Evolutionary conservation across 2,113 vertebrate species (phyloP).

Genomic region (Antechinus stuartii): DNA sequence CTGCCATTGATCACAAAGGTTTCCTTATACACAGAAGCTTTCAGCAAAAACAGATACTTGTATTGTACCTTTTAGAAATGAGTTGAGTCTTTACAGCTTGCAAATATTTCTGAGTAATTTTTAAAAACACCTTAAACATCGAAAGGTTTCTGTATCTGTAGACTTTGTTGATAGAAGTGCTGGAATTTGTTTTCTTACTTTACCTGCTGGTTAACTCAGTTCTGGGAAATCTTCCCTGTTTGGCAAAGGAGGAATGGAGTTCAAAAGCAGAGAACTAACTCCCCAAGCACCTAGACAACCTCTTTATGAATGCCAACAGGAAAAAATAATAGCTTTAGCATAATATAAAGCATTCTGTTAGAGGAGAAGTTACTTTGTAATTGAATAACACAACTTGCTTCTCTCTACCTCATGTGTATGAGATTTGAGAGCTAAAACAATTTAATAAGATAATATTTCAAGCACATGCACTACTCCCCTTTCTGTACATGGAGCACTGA

Average conservation of each 20-base stretch:
- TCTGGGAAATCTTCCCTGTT: conserved; percentile 62
- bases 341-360: conserved; percentile 76
- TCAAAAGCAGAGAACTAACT: conserved; percentile 29
- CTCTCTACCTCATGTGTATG: conserved; percentile 66
- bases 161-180: conserved; percentile 52
- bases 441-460: conserved; percentile 79
- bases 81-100: not conserved
- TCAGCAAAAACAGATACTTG: not conserved
- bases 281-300: conserved; percentile 65
- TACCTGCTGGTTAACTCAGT: conserved; percentile 42
- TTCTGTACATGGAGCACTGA: conserved; percentile 27
- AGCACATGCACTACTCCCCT: conserved; percentile 48
- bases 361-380: conserved; percentile 75
- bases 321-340: conserved; percentile 53
- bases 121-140: conserved; percentile 51
- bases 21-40: not conserved
- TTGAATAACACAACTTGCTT: conserved; percentile 75
- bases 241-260: conserved; percentile 65
- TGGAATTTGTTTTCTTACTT: conserved; percentile 57
- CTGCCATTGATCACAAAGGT: not conserved
- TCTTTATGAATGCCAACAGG: conserved; percentile 66
- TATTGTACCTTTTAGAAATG: not conserved
- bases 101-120: not conserved
- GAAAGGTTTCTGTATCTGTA: conserved; percentile 19
- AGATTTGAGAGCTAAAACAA: conserved; percentile 73